Conservation (phyloP, 23 tunicate species). For the Phallusia fumigata region DNA sequence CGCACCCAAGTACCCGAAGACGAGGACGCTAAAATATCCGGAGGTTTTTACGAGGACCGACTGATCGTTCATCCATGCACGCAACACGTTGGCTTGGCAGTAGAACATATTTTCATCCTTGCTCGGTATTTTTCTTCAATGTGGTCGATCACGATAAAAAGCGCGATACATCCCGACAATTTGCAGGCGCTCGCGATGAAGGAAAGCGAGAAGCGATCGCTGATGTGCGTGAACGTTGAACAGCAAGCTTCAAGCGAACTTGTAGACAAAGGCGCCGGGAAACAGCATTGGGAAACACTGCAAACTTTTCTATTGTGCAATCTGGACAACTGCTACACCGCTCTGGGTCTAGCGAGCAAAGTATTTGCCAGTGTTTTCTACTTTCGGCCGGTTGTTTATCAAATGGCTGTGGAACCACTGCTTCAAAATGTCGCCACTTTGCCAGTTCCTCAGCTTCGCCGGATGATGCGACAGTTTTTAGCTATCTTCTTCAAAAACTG, state of each 20-base stretch:
- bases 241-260: slow-evolving; percentile 14
- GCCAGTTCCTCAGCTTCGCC: slow-evolving; percentile 41
- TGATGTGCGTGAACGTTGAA: slow-evolving; percentile 27
- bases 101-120: slow-evolving; percentile 45
- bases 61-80: slow-evolving; percentile 42
- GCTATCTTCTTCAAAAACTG: slow-evolving; percentile 45
- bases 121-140: slow-evolving; percentile 32
- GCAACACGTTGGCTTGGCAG: slow-evolving; percentile 20
- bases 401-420: slow-evolving; percentile 20
- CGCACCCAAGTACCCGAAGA: slow-evolving; percentile 37
- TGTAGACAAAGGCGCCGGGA: neutral
- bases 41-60: slow-evolving; percentile 36
- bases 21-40: slow-evolving; percentile 3
- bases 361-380: slow-evolving; percentile 44
- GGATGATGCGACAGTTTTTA: slow-evolving; percentile 62
- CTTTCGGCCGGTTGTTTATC: slow-evolving; percentile 16
- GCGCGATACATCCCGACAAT: slow-evolving; percentile 33
- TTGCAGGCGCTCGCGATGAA: slow-evolving; percentile 41
- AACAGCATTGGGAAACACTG: slow-evolving; percentile 53
- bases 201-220: slow-evolving; percentile 45
- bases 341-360: slow-evolving; percentile 68
- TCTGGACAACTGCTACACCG: slow-evolving; percentile 51
- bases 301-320: slow-evolving; percentile 45
- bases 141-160: slow-evolving; percentile 40
- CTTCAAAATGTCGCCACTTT: slow-evolving; percentile 36